A percentile compares a stretch with the other conserved stretches of the same genome.
Evolutionary conservation across 2,888 invertebrate species (phyloP).

Genomic region (Drosophila pullipes): DNA sequence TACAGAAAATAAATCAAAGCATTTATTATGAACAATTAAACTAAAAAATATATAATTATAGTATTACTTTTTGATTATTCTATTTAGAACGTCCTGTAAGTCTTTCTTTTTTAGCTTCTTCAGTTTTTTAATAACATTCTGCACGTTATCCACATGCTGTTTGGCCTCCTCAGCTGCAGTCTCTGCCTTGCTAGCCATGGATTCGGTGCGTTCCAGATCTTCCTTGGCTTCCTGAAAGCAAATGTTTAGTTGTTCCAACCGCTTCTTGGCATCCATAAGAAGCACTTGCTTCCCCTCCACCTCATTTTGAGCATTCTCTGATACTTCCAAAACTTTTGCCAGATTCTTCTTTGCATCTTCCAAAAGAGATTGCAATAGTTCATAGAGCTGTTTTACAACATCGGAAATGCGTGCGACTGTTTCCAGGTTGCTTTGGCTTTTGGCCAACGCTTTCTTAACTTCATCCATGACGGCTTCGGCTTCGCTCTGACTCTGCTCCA

Average conservation of each 20-base stretch:
- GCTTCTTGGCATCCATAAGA: background rate
- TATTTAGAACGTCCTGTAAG: slow-evolving; percentile 2
- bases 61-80: slow-evolving; percentile 1
- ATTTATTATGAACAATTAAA: slow-evolving; percentile 6
- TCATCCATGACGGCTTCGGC: slow-evolving; percentile 28
- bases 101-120: slow-evolving; percentile 36
- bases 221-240: slow-evolving; percentile 13
- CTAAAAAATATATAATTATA: background rate
- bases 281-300: slow-evolving; percentile 8
- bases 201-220: slow-evolving; percentile 33
- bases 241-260: slow-evolving; percentile 7
- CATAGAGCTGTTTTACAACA: background rate
- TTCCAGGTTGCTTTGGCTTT: slow-evolving; percentile 6
- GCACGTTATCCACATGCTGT: slow-evolving; percentile 15
- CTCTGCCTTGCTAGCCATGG: slow-evolving; percentile 36
- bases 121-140: slow-evolving; percentile 6
- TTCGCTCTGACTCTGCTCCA: slow-evolving; percentile 17
- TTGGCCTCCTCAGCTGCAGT: slow-evolving; percentile 43
- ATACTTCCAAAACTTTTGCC: background rate
- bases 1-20: slow-evolving; percentile 19
- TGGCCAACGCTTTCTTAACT: slow-evolving; percentile 11
- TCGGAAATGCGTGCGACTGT: background rate
- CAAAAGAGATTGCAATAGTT: slow-evolving; percentile 12
- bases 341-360: background rate
- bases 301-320: background rate